A percentile compares a stretch with the other conserved stretches of the same genome.
phyloP scores from a whole-genome alignment of 2,113 vertebrate genomes.

The Ctenodactylus gundi region DNA sequence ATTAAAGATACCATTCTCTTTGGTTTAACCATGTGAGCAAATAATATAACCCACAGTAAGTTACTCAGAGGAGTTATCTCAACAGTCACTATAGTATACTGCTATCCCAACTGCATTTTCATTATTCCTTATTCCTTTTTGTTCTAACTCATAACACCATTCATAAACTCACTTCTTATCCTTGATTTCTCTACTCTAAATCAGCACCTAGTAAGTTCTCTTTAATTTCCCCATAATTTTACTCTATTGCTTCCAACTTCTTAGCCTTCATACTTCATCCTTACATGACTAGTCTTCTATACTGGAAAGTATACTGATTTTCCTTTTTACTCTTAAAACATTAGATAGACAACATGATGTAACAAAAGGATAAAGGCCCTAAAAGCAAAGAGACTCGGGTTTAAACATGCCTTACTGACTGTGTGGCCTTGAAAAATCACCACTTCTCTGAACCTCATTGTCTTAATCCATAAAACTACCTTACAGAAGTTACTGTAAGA shows the following conservation, averaged over 20 bases:
- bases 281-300: background rate
- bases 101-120: background rate
- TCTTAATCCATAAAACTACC: constrained; percentile 2
- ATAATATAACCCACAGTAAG: constrained; percentile 48
- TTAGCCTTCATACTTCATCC: background rate
- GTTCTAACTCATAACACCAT: constrained; percentile 29
- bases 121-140: constrained; percentile 35
- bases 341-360: constrained; percentile 47
- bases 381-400: constrained; percentile 2
- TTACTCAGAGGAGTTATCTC: constrained; percentile 9
- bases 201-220: background rate
- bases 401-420: constrained; percentile 1
- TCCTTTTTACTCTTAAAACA: constrained; percentile 23
- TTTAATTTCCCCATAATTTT: constrained; percentile 45
- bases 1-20: background rate
- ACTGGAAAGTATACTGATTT: constrained; percentile 11
- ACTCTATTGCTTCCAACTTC: background rate
- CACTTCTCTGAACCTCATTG: constrained; percentile 8
- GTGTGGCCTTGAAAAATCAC: background rate
- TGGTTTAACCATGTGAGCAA: constrained; percentile 15
- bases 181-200: background rate
- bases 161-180: constrained; percentile 38
- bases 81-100: background rate
- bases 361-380: constrained; percentile 18
- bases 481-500: constrained; percentile 17